A percentile compares a stretch with the other conserved stretches of the same genome.
Evolutionary conservation across 2,797 vertebrate species (phyloP).

Genomic region (Masticophis lateralis): DNA sequence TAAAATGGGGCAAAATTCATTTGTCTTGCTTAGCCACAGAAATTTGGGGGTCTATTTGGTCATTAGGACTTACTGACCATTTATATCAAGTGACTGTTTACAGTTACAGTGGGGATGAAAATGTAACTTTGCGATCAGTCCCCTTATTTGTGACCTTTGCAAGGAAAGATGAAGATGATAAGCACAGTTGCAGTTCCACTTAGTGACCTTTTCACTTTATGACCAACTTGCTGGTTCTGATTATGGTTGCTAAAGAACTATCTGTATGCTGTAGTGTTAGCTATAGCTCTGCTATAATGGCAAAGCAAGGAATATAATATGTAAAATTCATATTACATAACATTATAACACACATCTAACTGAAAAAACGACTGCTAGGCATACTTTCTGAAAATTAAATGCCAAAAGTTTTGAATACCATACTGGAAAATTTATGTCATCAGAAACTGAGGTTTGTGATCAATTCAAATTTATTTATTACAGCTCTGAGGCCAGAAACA

Average conservation of each 20-base stretch:
- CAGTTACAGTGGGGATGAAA: not conserved
- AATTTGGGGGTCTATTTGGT: not conserved
- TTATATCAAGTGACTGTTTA: not conserved
- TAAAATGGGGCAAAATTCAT: not conserved
- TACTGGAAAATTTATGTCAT: not conserved
- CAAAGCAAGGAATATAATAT: not conserved
- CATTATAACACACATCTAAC: not conserved
- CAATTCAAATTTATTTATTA: not conserved
- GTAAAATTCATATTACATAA: not conserved
- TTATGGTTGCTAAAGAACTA: not conserved
- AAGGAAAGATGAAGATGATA: not conserved
- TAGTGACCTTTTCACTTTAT: not conserved
- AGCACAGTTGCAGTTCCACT: not conserved
- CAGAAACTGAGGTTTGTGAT: not conserved
- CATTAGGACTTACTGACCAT: not conserved
- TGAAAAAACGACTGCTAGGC: not conserved
- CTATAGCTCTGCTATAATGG: not conserved
- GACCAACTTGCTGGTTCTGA: not conserved
- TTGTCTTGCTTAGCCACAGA: not conserved
- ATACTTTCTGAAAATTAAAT: not conserved
- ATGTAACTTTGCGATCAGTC: not conserved
- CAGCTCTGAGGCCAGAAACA: not conserved
- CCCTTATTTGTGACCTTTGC: not conserved
- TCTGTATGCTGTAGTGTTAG: not conserved
- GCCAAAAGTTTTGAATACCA: not conserved